Percentiles rank a stretch among this genome's conserved stretches.
These are phyloP conservation scores for Drosophila sp. DNA, from an alignment of 1,140 invertebrate genomes.

Conservation along the genomic window DNA sequence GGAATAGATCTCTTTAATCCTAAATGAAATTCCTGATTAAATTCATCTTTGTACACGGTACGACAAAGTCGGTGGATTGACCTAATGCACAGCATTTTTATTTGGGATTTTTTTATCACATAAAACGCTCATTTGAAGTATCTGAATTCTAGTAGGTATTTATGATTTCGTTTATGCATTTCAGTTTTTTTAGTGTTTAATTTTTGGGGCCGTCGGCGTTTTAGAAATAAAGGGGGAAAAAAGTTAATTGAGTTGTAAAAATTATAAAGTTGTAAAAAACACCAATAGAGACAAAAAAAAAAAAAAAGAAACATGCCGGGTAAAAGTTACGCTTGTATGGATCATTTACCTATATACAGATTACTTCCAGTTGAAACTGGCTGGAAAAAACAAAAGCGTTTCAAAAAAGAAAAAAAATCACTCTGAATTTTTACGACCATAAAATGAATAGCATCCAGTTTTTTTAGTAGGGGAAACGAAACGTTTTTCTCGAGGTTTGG, in stretches of 20 bases:
- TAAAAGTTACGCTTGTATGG: constrained; percentile 60
- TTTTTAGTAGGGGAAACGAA: constrained; percentile 26
- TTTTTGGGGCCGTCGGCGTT: constrained; percentile 58
- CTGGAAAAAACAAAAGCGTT: constrained; percentile 62
- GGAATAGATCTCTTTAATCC: not conserved
- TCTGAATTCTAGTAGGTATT: constrained; percentile 69
- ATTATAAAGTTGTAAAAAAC: constrained; percentile 79
- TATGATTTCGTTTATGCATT: constrained; percentile 81
- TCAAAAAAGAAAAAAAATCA: constrained; percentile 47
- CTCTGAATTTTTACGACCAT: constrained; percentile 65
- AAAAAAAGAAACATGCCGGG: constrained; percentile 28
- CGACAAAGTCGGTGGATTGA: not conserved
- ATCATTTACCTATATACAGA: constrained; percentile 39
- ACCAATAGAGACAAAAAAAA: constrained; percentile 16
- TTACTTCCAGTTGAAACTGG: constrained; percentile 70
- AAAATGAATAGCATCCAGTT: constrained; percentile 70
- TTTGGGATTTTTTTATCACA: constrained; percentile 39
- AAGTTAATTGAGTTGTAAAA: constrained; percentile 82
- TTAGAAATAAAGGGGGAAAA: constrained; percentile 44
- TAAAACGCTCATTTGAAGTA: constrained; percentile 58
- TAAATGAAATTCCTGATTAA: not conserved
- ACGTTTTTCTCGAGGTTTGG: constrained; percentile 46
- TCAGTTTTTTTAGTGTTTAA: constrained; percentile 66
- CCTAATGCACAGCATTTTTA: not conserved
- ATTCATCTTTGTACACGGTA: not conserved